Base-by-base conservation (phyloP, 35 echinoderm and acorn worm genomes). In the Patiria miniata region DNA sequence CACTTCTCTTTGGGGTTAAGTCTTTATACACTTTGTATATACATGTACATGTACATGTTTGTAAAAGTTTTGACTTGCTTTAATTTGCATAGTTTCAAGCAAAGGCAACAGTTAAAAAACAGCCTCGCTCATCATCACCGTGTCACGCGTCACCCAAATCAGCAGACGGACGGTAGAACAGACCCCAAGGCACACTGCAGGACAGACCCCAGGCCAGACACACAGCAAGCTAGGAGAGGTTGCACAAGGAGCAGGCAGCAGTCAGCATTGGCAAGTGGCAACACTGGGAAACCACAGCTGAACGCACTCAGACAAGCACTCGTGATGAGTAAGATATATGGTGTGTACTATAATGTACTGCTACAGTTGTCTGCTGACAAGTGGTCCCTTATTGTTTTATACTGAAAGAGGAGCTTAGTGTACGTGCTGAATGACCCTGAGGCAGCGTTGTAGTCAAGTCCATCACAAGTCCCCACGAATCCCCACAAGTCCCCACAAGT, bases 311-410 rank as follows among this genome's bases (percentile, higher is more conserved):
- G 76, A 50, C 92, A 94, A 73, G 19, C 47, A 5, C 37, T 81
- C 0, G 26, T 85, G 15, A n/a, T 94, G 40, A 80, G 89, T 17
- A 83, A 86, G 56, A 83, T 90, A 37, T 94, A 94, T 44, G 78
- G 87, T 90, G 40, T 82, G 80, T 89, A 14, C 40, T 19, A 29
- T 21, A 28, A 22, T 22, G 57, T 32, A 83, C 42, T 47, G 12
- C 42, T n/a, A n/a, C n/a, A n/a, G n/a, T n/a, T n/a, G n/a, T n/a
- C n/a, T n/a, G n/a, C n/a, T n/a, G n/a, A n/a, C n/a, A n/a, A n/a
- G n/a, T n/a, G n/a, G n/a, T n/a, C n/a, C n/a, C n/a, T n/a, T n/a
- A n/a, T n/a, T n/a, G n/a, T n/a, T n/a, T n/a, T n/a, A n/a, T n/a
- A n/a, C n/a, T n/a, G n/a, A n/a, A n/a, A n/a, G n/a, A n/a, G n/a